Evolutionary conservation across 2,888 invertebrate species (phyloP), one percentile per base, ranked within the genome.

Genomic region (Uloborus plumipes): DNA sequence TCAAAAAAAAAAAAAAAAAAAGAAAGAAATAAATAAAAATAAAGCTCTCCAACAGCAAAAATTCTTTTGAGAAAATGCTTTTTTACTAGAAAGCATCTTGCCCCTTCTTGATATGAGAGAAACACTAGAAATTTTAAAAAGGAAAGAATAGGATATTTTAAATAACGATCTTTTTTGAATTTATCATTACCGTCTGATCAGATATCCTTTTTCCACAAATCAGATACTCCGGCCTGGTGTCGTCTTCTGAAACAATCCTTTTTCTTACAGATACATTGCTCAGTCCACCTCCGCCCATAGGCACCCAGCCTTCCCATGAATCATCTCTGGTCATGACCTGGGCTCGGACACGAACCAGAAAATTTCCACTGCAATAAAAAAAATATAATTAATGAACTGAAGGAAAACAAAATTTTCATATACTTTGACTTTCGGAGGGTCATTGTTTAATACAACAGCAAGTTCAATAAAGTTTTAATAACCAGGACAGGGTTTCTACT

Each of bases 321-420:
- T 98, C 98, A 93, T 98, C 98, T 90, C 97, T 93, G 89, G 95
- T 95, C 98, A 98, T 98, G 91, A 98, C 98, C 93, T 98, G 98
- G 91, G 98, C 98, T 89, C 96, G 94, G 90, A 98, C 97, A 78
- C 84, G 84, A 70, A 84, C 84, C 84, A 84, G 78, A 64, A 67
- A 84, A 74, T 78, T 84, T 55, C 73, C 84, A 78, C 84, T 84
- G 59, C 13, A 73, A 70, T 7, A 16, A 26, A 78, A 39, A 39
- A 4, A 39, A 7, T 9, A 39, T 39, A 2, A 39, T 39, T 39
- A 39, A 39, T 39, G 39, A 9, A 39, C 39, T 39, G 11, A 70
- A n/a, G 0, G 4, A 22, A 49, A 9, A 3, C 18, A 13, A 65
- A 49, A 47, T 49, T 65, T 47, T 11, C 0, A 22, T 22, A 3